A percentile compares a stretch with the other conserved stretches of the same genome.
Conservation (phyloP, 2,113 vertebrate species). For the Orthonyx spaldingii region DNA sequence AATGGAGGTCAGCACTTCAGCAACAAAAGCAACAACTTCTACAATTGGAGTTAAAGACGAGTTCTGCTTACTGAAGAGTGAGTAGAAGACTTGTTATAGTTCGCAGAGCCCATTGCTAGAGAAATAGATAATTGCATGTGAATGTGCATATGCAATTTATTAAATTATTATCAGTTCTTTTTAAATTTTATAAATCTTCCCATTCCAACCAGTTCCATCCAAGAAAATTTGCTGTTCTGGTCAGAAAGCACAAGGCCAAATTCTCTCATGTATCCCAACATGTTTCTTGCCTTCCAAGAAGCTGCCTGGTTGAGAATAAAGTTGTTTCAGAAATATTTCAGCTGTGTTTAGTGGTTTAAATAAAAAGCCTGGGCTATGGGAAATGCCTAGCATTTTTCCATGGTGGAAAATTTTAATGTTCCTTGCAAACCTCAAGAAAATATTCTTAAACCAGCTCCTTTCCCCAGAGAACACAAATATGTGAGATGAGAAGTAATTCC, state of each 20-base stretch:
- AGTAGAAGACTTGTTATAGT: background rate
- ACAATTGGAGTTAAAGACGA: background rate
- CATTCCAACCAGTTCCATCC: background rate
- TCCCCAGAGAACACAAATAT: background rate
- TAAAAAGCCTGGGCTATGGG: background rate
- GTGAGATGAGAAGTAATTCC: background rate
- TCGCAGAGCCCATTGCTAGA: background rate
- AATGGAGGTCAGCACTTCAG: background rate
- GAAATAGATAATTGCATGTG: background rate
- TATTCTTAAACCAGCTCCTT: background rate
- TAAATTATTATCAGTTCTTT: background rate
- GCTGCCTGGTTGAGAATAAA: background rate
- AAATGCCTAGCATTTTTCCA: conserved; percentile 33
- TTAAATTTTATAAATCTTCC: background rate
- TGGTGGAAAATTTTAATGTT: background rate
- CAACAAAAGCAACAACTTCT: background rate
- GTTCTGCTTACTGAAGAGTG: background rate
- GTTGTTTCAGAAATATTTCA: conserved; percentile 35
- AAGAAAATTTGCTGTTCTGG: background rate
- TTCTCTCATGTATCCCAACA: background rate
- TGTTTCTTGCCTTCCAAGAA: conserved; percentile 1
- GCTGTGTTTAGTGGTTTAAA: background rate
- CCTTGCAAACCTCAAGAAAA: conserved; percentile 14
- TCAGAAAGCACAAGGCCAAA: background rate
- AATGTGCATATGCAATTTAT: background rate